phyloP scores from a whole-genome alignment of 2,888 invertebrate genomes.

The Pristionchus arcanus region DNA sequence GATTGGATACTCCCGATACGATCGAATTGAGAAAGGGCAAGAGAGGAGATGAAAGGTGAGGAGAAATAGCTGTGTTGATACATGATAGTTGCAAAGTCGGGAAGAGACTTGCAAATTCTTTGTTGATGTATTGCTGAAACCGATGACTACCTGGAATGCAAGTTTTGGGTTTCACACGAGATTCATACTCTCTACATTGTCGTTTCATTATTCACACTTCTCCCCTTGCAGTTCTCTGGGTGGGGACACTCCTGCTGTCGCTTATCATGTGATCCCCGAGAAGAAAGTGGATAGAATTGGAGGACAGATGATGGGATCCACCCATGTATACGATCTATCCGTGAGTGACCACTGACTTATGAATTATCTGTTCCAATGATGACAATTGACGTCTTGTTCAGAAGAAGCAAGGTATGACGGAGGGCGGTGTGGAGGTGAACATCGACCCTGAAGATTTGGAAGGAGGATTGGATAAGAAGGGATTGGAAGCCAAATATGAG shows the following conservation, averaged over 20 bases:
- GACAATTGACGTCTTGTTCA: conserved; percentile 53
- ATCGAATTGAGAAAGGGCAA: conserved; percentile 98
- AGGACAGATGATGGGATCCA: conserved; percentile 90
- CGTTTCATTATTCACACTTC: no score
- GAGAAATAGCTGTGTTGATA: neutral
- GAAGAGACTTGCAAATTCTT: no score
- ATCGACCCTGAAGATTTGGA: conserved; percentile 82
- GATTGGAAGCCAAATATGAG: conserved; percentile 95
- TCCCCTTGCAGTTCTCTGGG: conserved; percentile 65
- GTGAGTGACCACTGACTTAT: conserved; percentile 78
- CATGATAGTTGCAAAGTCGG: no score
- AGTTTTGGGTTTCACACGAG: no score
- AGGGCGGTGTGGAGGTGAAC: conserved; percentile 85
- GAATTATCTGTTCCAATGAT: neutral
- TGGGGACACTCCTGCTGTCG: conserved; percentile 75
- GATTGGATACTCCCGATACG: conserved; percentile 96
- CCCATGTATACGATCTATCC: conserved; percentile 96
- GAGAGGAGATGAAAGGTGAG: conserved; percentile 92
- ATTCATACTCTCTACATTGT: no score
- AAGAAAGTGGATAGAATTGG: conserved; percentile 90
- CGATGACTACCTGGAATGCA: no score
- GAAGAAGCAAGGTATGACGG: conserved; percentile 68
- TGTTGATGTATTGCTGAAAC: no score
- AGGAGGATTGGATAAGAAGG: conserved; percentile 79
- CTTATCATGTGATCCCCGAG: conserved; percentile 96